A percentile compares a stretch with the other conserved stretches of the same genome.
phyloP scores from a whole-genome alignment of 2,797 vertebrate genomes.

The Hylomyscus alleni region DNA sequence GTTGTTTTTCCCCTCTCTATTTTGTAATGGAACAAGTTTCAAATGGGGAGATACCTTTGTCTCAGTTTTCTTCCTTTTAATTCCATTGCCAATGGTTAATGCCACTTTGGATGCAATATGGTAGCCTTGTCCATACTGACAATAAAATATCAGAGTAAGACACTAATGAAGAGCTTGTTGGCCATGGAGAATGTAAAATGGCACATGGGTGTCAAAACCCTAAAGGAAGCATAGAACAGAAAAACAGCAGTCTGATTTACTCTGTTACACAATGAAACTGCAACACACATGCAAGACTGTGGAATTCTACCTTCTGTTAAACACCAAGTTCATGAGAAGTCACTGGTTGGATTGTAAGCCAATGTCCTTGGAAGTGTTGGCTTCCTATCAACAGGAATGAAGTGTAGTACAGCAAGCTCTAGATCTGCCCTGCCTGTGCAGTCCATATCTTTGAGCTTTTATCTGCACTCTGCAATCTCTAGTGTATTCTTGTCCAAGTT shows the following conservation, averaged over 20 bases:
- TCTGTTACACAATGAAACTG: background rate
- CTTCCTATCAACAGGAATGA: background rate
- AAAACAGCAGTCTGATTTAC: background rate
- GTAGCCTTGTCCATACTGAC: background rate
- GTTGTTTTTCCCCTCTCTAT: background rate
- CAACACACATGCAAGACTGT: background rate
- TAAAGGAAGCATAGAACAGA: background rate
- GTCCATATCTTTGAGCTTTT: background rate
- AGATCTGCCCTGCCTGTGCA: background rate
- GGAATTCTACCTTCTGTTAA: background rate
- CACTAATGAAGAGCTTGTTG: background rate
- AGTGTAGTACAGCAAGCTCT: background rate
- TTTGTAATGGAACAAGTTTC: slow-evolving; percentile 13
- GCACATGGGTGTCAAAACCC: background rate
- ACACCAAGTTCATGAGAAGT: background rate
- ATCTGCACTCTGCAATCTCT: background rate
- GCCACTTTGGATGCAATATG: background rate
- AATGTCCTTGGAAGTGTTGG: background rate
- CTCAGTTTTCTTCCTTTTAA: background rate
- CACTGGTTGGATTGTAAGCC: background rate
- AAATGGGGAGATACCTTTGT: background rate
- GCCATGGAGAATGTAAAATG: background rate
- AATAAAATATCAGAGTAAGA: slow-evolving; percentile 23
- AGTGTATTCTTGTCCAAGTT: background rate
- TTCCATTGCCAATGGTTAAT: background rate